phyloP scores from a whole-genome alignment of 23 tunicate species.

The Halocynthia aurantium region DNA sequence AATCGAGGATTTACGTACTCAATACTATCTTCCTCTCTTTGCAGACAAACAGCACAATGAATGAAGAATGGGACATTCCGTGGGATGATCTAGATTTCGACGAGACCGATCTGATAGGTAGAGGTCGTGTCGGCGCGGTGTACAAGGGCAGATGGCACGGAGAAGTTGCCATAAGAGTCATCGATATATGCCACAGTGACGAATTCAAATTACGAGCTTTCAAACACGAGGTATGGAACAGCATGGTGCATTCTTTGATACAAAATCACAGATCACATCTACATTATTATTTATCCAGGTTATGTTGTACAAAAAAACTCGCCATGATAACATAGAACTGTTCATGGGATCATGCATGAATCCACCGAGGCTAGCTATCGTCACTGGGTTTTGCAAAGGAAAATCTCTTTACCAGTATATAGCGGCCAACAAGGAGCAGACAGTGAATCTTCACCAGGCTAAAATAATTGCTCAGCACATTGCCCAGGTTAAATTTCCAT shows the following conservation, averaged over 20 bases:
- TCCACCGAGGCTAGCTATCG: conserved; percentile 80
- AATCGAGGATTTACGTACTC: too few relatives aligned
- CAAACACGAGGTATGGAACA: conserved; percentile 68
- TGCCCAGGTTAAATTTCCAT: conserved; percentile 36
- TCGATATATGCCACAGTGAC: conserved; percentile 55
- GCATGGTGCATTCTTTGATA: background rate
- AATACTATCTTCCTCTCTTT: background rate
- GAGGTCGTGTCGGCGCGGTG: conserved; percentile 77
- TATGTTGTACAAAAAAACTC: conserved; percentile 84
- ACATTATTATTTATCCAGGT: conserved; percentile 25
- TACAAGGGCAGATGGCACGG: conserved; percentile 84
- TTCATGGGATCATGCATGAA: conserved; percentile 94
- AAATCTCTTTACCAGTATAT: conserved; percentile 61
- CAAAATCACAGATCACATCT: background rate
- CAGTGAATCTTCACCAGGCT: conserved; percentile 27
- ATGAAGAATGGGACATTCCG: conserved; percentile 92
- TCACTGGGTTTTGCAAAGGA: conserved; percentile 82
- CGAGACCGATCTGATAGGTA: conserved; percentile 40
- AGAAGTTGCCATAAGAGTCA: conserved; percentile 84
- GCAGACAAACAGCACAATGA: conserved; percentile 25
- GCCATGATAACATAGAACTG: conserved; percentile 92
- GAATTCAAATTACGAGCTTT: conserved; percentile 72
- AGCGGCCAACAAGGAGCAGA: conserved; percentile 33
- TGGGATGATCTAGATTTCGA: conserved; percentile 49
- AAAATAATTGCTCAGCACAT: conserved; percentile 91